These are phyloP conservation scores for Apodemia mormo DNA, from an alignment of 2,888 invertebrate species.

Conservation along the genomic window DNA sequence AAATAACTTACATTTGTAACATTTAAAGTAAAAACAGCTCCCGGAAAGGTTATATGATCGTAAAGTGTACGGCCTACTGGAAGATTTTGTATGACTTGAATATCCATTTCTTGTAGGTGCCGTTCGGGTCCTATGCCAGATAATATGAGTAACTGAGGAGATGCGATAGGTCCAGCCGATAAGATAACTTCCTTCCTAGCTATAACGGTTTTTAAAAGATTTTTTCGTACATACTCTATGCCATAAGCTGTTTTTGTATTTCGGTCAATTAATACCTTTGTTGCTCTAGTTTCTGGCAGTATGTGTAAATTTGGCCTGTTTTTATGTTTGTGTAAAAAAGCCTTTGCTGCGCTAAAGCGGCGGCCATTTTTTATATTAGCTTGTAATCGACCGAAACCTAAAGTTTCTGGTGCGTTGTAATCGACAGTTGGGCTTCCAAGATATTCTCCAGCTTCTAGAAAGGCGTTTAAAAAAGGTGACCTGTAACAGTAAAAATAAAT, in stretches of 20 bases:
- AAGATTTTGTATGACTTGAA: constrained; percentile 83
- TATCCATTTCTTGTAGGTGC: constrained; percentile 75
- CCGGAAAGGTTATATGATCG: constrained; percentile 83
- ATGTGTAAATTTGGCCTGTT: constrained; percentile 85
- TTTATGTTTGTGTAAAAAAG: constrained; percentile 83
- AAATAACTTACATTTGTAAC: constrained; percentile 57
- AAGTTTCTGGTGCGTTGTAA: constrained; percentile 83
- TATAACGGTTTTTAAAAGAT: constrained; percentile 65
- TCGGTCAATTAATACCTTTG: constrained; percentile 84
- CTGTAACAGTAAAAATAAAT: constrained; percentile 45
- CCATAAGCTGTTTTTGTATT: constrained; percentile 84
- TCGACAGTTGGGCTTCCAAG: constrained; percentile 86
- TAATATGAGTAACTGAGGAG: constrained; percentile 94
- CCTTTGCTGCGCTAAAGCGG: constrained; percentile 85
- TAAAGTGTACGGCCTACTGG: constrained; percentile 86
- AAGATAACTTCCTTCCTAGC: constrained; percentile 91
- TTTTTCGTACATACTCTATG: constrained; percentile 83
- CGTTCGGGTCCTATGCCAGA: constrained; percentile 85
- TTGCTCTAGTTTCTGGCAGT: constrained; percentile 83
- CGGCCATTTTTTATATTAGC: constrained; percentile 81
- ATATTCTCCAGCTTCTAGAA: constrained; percentile 83
- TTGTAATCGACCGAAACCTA: constrained; percentile 86
- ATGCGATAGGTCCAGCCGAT: constrained; percentile 92
- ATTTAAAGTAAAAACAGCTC: constrained; percentile 66
- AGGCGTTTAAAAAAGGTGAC: constrained; percentile 68